Base-by-base conservation (phyloP, 2,888 invertebrate species). In the Therioaphis trifolii region DNA sequence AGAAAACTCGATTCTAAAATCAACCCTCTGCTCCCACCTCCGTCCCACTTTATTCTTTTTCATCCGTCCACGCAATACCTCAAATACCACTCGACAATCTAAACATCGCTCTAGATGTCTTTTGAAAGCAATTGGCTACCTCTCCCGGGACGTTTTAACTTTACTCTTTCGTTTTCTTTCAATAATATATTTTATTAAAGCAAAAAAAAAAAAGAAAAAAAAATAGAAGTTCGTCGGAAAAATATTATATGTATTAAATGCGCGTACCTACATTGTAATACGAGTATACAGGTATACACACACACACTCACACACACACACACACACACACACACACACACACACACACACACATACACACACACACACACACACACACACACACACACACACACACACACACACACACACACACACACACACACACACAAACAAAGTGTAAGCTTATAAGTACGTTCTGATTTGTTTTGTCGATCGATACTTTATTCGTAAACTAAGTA, bases 1-100 rank as follows among this genome's bases (percentile, higher is more conserved):
- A 78, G 78, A 78, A 78, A 78, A 78, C 68, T 78, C 68, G 78
- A 78, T 78, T 78, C 68, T 52, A 78, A 78, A 68, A 68, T 78
- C 78, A 68, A 52, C 68, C 68, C 18, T 14, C 52, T 18, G n/a
- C 12, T n/a, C n/a, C 18, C 11, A 18, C 14, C 35, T n/a, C 35
- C 21, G 24, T 35, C 2, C 40, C n/a, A 40, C 55, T 52, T 40
- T 78, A 68, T 68, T 78, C 24, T 78, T 78, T 63, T 68, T 68
- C 78, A 49, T 77, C n/a, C 52, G 68, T 78, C 68, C 66, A 21
- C 49, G 43, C 58, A 52, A 78, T 68, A 68, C 78, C 78, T 68
- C 52, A 40, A 78, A 78, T 55, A 68, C 78, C 78, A 78, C 78
- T 78, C 78, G 78, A 78, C 66, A 78, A 78, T 68, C 78, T 40